Evolutionary conservation across 2,888 invertebrate genomes (phyloP).

Genomic region (Caenorhabditis auriculariae): DNA sequence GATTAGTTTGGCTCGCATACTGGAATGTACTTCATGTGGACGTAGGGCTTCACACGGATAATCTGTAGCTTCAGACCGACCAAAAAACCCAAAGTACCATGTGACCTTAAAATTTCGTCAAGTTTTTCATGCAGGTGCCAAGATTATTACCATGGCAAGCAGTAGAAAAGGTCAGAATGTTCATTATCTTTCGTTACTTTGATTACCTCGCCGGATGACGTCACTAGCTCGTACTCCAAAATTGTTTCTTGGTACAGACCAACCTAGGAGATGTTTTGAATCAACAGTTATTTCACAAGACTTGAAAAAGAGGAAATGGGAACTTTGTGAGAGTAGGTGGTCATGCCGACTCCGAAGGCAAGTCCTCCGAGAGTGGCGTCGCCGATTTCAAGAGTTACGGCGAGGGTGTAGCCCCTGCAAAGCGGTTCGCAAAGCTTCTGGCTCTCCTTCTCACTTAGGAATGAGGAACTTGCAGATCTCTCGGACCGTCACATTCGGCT

Average conservation of each 20-base stretch:
- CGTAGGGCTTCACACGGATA: conserved; percentile 72
- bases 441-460: conserved; percentile 49
- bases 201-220: conserved; percentile 71
- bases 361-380: conserved; percentile 76
- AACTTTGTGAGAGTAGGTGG: conserved; percentile 74
- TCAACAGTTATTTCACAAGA: neutral
- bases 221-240: conserved; percentile 73
- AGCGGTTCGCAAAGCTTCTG: too few species aligned
- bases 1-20: conserved; percentile 49
- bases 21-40: conserved; percentile 73
- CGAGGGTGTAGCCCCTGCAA: conserved; percentile 72
- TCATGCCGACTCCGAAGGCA: conserved; percentile 76
- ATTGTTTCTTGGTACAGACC: conserved; percentile 75
- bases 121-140: neutral
- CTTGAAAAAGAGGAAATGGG: neutral
- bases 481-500: conserved; percentile 74
- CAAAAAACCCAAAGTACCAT: conserved; percentile 71
- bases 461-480: conserved; percentile 73
- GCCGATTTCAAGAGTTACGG: conserved; percentile 74
- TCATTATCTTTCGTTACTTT: conserved; percentile 68
- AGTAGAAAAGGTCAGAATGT: conserved; percentile 70
- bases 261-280: conserved; percentile 60
- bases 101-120: conserved; percentile 69
- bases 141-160: conserved; percentile 71
- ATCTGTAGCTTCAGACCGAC: conserved; percentile 73